Base-by-base conservation (phyloP, 1,140 invertebrate species). In the Sipha flava region DNA sequence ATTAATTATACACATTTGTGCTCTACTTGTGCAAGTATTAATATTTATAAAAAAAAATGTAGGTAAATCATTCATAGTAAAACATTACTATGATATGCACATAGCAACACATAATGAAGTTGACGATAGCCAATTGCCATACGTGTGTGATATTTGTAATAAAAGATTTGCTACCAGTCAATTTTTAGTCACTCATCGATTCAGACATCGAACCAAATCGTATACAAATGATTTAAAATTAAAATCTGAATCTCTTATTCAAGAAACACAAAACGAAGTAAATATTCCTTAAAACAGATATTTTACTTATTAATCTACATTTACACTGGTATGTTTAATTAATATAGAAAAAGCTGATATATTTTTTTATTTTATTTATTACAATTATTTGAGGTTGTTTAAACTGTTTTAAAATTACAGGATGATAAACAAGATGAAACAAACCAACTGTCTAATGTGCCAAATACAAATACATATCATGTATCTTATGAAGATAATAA, bases 51-150 rank as follows among this genome's bases (percentile, higher is more conserved):
- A n/a, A n/a, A n/a, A n/a, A n/a, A n/a, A n/a, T n/a, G n/a, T n/a
- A 82, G 81, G 81, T 14, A 87, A 88, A 82, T 90, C 90, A 6
- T 94, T 94, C 83, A 88, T 90, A 18, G 89, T 91, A 26, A 91
- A 91, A 83, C 88, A 90, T 83, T 91, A 91, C 82, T 91, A 90
- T 82, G 83, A 90, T 64, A 89, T 90, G 84, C 91, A 92, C 84
- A 81, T 87, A 45, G 85, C 85, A 2, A 87, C 85, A 14, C 88
- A 89, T 81, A 85, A 85, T 23, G 83, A 85, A 2, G 81, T 84
- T 5, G 82, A 82, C 4, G 75, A 75, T 21, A 79, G n/a, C 5
- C 80, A 82, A 26, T 59, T 80, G 31, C 80, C 81, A 54, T 81
- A 79, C 26, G 23, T 80, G n/a, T 84, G 82, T 75, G 81, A 84